phyloP scores from a whole-genome alignment of 2,888 invertebrate genomes.

The Pelosia muscerda region DNA sequence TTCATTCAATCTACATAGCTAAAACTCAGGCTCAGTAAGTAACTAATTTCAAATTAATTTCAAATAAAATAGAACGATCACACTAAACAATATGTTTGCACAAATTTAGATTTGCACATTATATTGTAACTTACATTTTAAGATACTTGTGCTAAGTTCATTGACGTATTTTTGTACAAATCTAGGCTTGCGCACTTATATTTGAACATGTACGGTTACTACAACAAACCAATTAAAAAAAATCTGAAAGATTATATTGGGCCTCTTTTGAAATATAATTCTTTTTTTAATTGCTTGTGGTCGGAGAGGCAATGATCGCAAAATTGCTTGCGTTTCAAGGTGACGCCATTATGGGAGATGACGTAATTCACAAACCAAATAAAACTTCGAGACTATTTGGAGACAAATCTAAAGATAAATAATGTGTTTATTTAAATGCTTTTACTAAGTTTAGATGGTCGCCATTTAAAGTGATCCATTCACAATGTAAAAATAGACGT shows the following conservation, averaged over 20 bases:
- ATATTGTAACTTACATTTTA: too few species aligned
- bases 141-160: too few species aligned
- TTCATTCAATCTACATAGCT: too few species aligned
- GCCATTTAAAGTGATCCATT: constrained; percentile 14
- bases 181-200: too few species aligned
- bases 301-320: constrained; percentile 29
- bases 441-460: constrained; percentile 5
- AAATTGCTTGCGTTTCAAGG: constrained; percentile 12
- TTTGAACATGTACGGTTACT: too few species aligned
- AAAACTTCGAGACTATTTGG: constrained; percentile 3
- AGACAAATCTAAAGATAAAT: constrained; percentile 3
- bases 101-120: too few species aligned
- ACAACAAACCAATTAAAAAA: too few species aligned
- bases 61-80: too few species aligned
- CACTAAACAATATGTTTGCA: too few species aligned
- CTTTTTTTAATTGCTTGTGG: not conserved
- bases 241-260: not conserved
- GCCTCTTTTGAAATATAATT: not conserved
- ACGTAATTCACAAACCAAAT: constrained; percentile 29
- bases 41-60: too few species aligned
- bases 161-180: too few species aligned
- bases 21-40: too few species aligned
- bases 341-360: constrained; percentile 37
- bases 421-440: constrained; percentile 10
- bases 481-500: constrained; percentile 6